Base-by-base conservation (phyloP, 92 coral and sea anemone genomes). In the Epizoanthus stellaris region DNA sequence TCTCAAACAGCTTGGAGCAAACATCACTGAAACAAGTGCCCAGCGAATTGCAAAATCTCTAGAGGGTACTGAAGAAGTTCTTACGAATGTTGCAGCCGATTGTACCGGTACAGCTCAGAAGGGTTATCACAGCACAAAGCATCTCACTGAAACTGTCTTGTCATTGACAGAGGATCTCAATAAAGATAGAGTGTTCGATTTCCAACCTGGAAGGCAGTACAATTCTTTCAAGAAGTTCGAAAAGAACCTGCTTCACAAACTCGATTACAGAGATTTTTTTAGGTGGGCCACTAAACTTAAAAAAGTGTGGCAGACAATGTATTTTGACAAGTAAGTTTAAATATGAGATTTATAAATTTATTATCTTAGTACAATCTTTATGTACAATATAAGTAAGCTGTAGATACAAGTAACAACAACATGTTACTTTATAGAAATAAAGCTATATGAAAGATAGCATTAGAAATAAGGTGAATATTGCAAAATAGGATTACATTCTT, bases 1-100 rank as follows among this genome's bases (percentile, higher is more conserved):
- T 25, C 67, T 85, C 42, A 86, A 77, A 64, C 89, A 86, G 82
- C 85, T 86, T 77, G 89, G 77, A 45, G 23, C 89, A 66, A 86
- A 70, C 73, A 62, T 69, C 14, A 77, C 70, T 69, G 80, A 77
- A 67, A 38, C 70, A 3, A 73, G 59, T 77, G 89, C 89, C 8
- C 89, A 86, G 47, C 67, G 89, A 86, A 77, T 77, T 86, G 80
- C 89, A 63, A 77, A 75, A 14, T 71, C 80, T 23, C 69, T 86
- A 43, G 40, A 72, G 38, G 82, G 60, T n/a, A n/a, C 69, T 25
- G 89, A 86, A 77, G 65, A 64, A 36, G 84, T 86, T 30, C 40
- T 86, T 13, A 15, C 45, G 54, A 65, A 80, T 65, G 77, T 86
- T 49, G 75, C 66, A 62, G 73, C 40, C 43, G 89, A 86, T 52